A percentile compares a stretch with the other conserved stretches of the same genome.
These are phyloP conservation scores for Cerceris ruficornis DNA, from an alignment of 2,888 invertebrate species.

Conservation along the genomic window DNA sequence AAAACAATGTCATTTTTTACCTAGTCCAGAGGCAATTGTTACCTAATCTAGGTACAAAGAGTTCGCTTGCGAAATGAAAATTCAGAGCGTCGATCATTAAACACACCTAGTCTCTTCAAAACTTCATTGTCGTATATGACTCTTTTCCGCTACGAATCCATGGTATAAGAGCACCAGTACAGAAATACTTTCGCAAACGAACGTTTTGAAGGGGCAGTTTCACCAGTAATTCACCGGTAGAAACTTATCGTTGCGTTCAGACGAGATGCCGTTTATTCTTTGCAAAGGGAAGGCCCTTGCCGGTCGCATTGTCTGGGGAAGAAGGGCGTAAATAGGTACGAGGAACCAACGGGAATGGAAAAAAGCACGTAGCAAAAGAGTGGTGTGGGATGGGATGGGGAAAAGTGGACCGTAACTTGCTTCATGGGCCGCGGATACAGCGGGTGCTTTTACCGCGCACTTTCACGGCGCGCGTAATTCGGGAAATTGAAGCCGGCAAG, in stretches of 20 bases:
- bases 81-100: too few species aligned
- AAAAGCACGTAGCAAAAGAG: neutral
- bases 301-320: neutral
- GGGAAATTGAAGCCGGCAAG: conserved; percentile 70
- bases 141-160: too few species aligned
- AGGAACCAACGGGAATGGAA: conserved; percentile 1
- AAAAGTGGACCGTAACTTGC: conserved; percentile 56
- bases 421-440: conserved; percentile 27
- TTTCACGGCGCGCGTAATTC: conserved; percentile 67
- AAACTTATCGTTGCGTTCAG: neutral
- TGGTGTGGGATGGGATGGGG: neutral
- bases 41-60: too few species aligned
- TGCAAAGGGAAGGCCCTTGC: neutral
- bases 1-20: too few species aligned
- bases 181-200: too few species aligned
- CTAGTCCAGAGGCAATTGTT: too few species aligned
- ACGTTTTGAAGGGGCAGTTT: neutral
- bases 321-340: conserved; percentile 8
- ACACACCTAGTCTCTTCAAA: too few species aligned
- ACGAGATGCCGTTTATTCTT: neutral
- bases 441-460: conserved; percentile 60
- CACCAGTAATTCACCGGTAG: neutral
- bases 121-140: too few species aligned
- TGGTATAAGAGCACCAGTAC: too few species aligned
- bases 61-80: too few species aligned